These are phyloP conservation scores for Syngnathus rostellatus DNA, from an alignment of 2,797 vertebrate species.

Conservation along the genomic window DNA sequence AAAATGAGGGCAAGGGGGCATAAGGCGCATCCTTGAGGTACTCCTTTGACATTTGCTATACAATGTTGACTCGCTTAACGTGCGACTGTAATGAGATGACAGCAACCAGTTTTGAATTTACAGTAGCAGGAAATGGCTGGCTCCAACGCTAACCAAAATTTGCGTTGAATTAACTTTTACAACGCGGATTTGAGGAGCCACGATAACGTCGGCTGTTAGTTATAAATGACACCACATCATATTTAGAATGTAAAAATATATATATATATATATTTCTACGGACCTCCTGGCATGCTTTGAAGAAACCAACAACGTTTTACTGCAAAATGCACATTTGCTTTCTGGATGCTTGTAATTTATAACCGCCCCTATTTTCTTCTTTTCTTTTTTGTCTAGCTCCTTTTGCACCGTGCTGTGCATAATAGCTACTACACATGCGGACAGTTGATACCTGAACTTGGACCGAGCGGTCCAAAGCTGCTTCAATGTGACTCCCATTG, in stretches of 20 bases:
- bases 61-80: background rate
- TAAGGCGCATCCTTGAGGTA: too few relatives aligned
- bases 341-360: conserved; percentile 17
- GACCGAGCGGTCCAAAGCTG: conserved; percentile 44
- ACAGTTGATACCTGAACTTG: conserved; percentile 52
- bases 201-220: background rate
- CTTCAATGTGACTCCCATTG: conserved; percentile 53
- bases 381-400: conserved; percentile 24
- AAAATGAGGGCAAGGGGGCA: too few relatives aligned
- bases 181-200: conserved; percentile 4
- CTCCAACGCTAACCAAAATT: background rate
- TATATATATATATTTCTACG: conserved; percentile 1
- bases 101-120: background rate
- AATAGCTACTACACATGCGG: conserved; percentile 5
- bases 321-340: conserved; percentile 21
- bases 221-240: conserved; percentile 2
- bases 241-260: background rate
- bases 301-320: conserved; percentile 19
- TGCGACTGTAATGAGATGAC: background rate
- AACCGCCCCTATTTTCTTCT: background rate
- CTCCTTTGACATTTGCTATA: too few relatives aligned
- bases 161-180: conserved; percentile 4
- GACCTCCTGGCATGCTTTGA: conserved; percentile 3
- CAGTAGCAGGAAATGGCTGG: background rate
- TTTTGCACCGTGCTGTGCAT: conserved; percentile 17